Evolutionary conservation across 2,113 vertebrate species (phyloP), one percentile per base, ranked within the genome.

Genomic region (Pelecanus crispus): DNA sequence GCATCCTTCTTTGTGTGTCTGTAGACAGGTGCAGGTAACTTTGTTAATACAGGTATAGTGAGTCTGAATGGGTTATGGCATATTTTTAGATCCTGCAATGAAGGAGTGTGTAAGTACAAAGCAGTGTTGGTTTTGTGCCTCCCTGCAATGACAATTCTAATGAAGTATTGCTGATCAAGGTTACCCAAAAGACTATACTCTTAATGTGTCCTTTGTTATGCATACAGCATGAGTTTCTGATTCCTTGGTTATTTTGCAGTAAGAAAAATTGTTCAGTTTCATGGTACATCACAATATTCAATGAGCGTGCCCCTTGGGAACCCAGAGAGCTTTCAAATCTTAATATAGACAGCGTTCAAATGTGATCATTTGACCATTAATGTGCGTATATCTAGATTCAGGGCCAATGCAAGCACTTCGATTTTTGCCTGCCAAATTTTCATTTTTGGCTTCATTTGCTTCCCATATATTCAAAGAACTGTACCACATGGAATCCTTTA

Each of bases 401-500:
- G 52, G 81, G 95, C 92, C 96, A 95, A 92, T 28, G 78, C 74
- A 96, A 96, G 87, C 87, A 94, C 66, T 91, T 94, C 0, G 1
- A 73, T 58, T 95, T 96, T 84, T 89, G 70, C 75, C 91, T 96
- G 97, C 96, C 96, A 96, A 45, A 87, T 93, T 87, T 92, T 95
- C 50, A 3, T 80, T 94, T 94, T 89, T 94, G 94, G 73, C 82
- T 89, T 87, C 31, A 84, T 92, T 92, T 90, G 78, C 94, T 94
- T 92, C 89, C 95, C 93, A 91, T 96, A 93, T 81, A 95, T 67
- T 95, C 72, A 91, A 94, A 95, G 81, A 89, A 81, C 66, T 25
- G 65, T 47, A 91, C 65, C 97, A 97, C 93, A 92, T 94, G 96
- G 97, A 96, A 96, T 70, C 78, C 94, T 92, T 97, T 95, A 97